Base-by-base conservation (phyloP, 2,888 invertebrate species). In the Thereva nobilitata region DNA sequence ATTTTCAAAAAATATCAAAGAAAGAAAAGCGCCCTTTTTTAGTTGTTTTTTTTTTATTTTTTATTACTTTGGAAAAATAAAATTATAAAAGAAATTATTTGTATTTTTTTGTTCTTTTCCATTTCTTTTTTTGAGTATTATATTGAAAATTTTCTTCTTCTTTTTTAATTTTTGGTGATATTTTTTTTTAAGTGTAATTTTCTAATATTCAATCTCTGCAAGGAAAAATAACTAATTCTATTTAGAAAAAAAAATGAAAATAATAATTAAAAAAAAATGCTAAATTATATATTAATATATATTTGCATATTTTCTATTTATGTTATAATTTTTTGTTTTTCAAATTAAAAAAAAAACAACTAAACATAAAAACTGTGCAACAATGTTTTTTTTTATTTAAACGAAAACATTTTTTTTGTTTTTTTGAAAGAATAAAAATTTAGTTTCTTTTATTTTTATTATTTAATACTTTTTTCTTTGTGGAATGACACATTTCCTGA, bases 401-500 rank as follows among this genome's bases (percentile, higher is more conserved):
- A 23, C 1, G 23, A 2, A 23, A 23, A 23, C 23, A 23, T 23
- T 23, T 23, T 23, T 23, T 1, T n/a, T n/a, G n/a, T n/a, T 23
- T 23, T 23, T 23, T 23, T 23, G 23, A 23, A 23, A 23, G 23
- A 23, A 23, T 3, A 57, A 57, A 57, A 44, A 57, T 34, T 45
- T n/a, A 10, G 47, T 59, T 35, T 59, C 10, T 55, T 69, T 71
- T 77, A 78, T 77, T 76, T 77, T 82, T 84, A 47, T 59, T 59
- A 59, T 59, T 61, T 34, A 23, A 23, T 84, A 75, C 77, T 79
- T 83, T 83, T 83, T 80, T 85, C 83, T 83, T 85, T 87, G 88
- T 88, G 85, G 86, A 86, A 86, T 87, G 87, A 87, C 90, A 91
- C 90, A 91, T 91, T 91, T 91, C 90, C 90, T 90, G 90, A 89